Base-by-base conservation (phyloP, 2,888 invertebrate genomes). In the Ceramica pisi region DNA sequence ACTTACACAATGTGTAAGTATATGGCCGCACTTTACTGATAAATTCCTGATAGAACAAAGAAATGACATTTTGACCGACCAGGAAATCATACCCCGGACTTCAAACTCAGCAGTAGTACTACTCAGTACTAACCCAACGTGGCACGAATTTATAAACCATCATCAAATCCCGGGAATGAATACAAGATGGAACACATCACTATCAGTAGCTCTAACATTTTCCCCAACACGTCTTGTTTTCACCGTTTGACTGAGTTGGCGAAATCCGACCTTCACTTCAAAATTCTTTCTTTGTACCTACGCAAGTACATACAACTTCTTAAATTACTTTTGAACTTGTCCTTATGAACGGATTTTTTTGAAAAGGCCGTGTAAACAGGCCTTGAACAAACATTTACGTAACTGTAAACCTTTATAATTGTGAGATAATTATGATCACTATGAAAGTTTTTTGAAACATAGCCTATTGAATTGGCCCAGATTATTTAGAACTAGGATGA, bases 181-280 rank as follows among this genome's bases (percentile, higher is more conserved):
- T 14, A 16, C 19, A 14, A 63, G 21, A 63, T 14, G 2, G 3
- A 26, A 46, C 14, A 46, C 80, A 63, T 46, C 83, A 71, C 81
- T 83, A 84, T 9, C 7, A 10, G 14, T 31, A 66, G 38, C 19
- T 31, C 72, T 61, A 75, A 84, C 78, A 82, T 76, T 60, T 70
- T 53, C 61, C 62, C 61, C 56, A 44, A 69, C 51, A 50, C 23
- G 16, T 64, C 70, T 81, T 82, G 83, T 77, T 78, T 80, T 74
- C 68, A 80, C 61, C 75, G 41, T 78, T 81, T 76, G 67, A 53
- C 71, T 80, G 71, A 77, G 44, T 80, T 81, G 59, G 68, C 41
- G 72, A 80, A 75, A 82, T 75, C 69, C 55, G 71, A 82, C 82
- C 78, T 74, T 67, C 38, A 68, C 44, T 68, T 46, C 51, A 23